phyloP scores from a whole-genome alignment of 1,140 invertebrate species.

The Papilio polytes region DNA sequence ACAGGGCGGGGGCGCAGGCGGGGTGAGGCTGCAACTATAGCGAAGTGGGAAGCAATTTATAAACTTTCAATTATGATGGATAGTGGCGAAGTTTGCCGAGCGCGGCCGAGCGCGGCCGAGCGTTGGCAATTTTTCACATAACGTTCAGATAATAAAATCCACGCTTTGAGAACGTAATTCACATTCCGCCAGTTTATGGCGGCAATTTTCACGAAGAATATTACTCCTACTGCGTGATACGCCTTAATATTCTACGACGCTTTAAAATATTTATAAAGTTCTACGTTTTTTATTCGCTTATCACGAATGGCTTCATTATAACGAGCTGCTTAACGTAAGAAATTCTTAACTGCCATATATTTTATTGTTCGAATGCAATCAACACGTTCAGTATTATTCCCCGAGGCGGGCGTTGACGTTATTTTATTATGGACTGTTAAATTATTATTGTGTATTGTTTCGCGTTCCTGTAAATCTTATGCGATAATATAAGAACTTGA shows the following conservation, averaged over 20 bases:
- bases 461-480: neutral
- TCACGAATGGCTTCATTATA: slow-evolving; percentile 63
- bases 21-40: slow-evolving; percentile 52
- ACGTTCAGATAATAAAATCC: slow-evolving; percentile 72
- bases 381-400: slow-evolving; percentile 13
- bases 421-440: slow-evolving; percentile 15
- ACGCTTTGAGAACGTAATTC: slow-evolving; percentile 75
- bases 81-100: slow-evolving; percentile 57
- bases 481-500: neutral
- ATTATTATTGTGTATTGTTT: neutral
- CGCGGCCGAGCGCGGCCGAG: slow-evolving; percentile 44
- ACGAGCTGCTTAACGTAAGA: slow-evolving; percentile 32
- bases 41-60: slow-evolving; percentile 75
- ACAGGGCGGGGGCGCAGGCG: slow-evolving; percentile 44
- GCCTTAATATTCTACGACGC: slow-evolving; percentile 75
- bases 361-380: slow-evolving; percentile 32
- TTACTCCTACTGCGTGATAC: slow-evolving; percentile 67
- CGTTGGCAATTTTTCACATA: slow-evolving; percentile 63
- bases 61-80: slow-evolving; percentile 77
- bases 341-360: slow-evolving; percentile 13
- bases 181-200: slow-evolving; percentile 72
- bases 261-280: slow-evolving; percentile 80
- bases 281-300: slow-evolving; percentile 58
- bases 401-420: neutral
- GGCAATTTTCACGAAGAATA: slow-evolving; percentile 74